phyloP scores from a whole-genome alignment of 2,888 invertebrate genomes.

The Sinotaia quadrata region DNA sequence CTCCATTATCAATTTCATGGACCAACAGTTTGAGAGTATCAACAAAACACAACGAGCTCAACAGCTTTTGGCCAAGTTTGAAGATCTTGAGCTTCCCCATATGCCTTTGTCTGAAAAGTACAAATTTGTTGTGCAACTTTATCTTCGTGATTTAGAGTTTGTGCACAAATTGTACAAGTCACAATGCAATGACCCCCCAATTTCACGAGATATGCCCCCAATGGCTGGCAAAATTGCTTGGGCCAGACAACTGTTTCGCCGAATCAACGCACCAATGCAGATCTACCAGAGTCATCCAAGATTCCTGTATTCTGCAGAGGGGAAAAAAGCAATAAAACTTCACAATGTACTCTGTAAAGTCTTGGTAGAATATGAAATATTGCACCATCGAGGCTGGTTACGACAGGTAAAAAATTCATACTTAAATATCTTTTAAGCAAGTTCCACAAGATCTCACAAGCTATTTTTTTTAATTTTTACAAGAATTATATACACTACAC shows the following conservation, averaged over 20 bases:
- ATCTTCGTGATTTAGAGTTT: slow-evolving; percentile 66
- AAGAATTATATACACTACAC: too few relatives aligned
- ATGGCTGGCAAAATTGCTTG: slow-evolving; percentile 87
- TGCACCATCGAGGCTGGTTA: slow-evolving; percentile 87
- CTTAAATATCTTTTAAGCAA: too few relatives aligned
- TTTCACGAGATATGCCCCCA: slow-evolving; percentile 85
- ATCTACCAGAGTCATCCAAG: slow-evolving; percentile 71
- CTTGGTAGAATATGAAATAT: slow-evolving; percentile 86
- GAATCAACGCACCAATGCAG: slow-evolving; percentile 84
- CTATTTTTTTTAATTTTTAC: too few relatives aligned
- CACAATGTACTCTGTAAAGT: slow-evolving; percentile 86
- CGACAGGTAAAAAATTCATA: slow-evolving; percentile 79
- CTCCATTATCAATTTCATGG: slow-evolving; percentile 67
- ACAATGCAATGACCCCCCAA: slow-evolving; percentile 81
- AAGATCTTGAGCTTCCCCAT: slow-evolving; percentile 47
- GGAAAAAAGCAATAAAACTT: slow-evolving; percentile 70
- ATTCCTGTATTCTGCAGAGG: slow-evolving; percentile 58
- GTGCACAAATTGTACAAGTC: slow-evolving; percentile 78
- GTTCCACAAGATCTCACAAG: too few relatives aligned
- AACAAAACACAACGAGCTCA: slow-evolving; percentile 65
- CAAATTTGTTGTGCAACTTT: slow-evolving; percentile 69
- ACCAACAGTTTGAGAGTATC: slow-evolving; percentile 67
- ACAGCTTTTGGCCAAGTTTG: slow-evolving; percentile 63
- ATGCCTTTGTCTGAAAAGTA: slow-evolving; percentile 67
- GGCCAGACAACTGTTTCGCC: slow-evolving; percentile 84